Evolutionary conservation across 2,797 vertebrate genomes (phyloP).

Genomic region (Gymnothorax reevesii): DNA sequence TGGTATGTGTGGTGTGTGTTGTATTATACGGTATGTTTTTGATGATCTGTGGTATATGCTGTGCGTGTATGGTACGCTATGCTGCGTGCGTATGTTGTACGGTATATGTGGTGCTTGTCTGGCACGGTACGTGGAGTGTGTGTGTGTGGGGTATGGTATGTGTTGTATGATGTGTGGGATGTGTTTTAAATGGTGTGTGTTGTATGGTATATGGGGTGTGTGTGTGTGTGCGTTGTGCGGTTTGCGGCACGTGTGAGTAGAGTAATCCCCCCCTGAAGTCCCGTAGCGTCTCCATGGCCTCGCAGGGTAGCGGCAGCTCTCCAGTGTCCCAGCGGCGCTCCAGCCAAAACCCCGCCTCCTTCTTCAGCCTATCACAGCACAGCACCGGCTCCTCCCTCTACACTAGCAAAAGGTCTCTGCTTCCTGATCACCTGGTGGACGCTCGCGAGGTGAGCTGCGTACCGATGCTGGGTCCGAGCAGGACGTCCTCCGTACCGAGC

Average conservation of each 20-base stretch:
- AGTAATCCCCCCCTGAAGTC: slow-evolving; percentile 94
- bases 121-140: background rate
- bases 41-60: background rate
- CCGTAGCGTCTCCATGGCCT: slow-evolving; percentile 91
- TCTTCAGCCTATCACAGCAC: slow-evolving; percentile 83
- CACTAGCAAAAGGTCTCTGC: slow-evolving; percentile 81
- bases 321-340: slow-evolving; percentile 85
- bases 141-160: background rate
- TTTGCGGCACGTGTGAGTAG: slow-evolving; percentile 61
- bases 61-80: background rate
- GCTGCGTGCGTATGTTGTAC: background rate
- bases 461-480: background rate
- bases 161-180: background rate
- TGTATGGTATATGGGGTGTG: background rate
- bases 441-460: slow-evolving; percentile 86
- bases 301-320: slow-evolving; percentile 90
- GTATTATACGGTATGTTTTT: background rate
- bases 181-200: too few relatives aligned
- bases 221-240: background rate
- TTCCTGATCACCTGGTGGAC: slow-evolving; percentile 91
- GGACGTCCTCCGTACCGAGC: background rate
- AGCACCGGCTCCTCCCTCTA: slow-evolving; percentile 79
- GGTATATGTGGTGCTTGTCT: background rate
- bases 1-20: background rate
- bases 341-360: slow-evolving; percentile 82